Base-by-base conservation (phyloP, 2,797 vertebrate species). In the Poecilia picta region DNA sequence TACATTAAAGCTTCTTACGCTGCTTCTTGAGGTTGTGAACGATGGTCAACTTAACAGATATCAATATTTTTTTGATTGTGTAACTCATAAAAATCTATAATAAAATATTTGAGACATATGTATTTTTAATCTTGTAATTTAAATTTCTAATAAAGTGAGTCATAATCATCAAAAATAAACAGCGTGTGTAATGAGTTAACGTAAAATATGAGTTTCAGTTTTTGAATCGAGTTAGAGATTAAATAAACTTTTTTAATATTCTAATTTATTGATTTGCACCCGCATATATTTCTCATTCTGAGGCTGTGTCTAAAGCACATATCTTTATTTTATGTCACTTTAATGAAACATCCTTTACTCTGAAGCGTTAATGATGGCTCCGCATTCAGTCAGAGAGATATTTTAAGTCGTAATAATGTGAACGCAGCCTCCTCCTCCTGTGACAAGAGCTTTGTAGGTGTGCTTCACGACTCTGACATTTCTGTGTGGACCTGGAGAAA, bases 381-480 rank as follows among this genome's bases (percentile, higher is more conserved):
- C 51, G 45, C 62, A 43, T 73, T 75, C 23, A 80, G 31, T 41
- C 78, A 47, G n/a, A 70, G 39, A 77, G 15, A 57, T 77, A 78
- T 80, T 85, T 64, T 46, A 71, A 81, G 68, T 78, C 59, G 55
- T 75, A 45, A 75, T 46, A 71, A 5, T 76, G 41, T 16, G 49
- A 81, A 57, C 68, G n/a, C 64, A n/a, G 51, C 28, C 36, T 31
- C 64, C 70, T 74, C 47, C 70, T 80, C 31, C 75, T 39, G 57
- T 47, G 66, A 83, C 82, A 87, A 80, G 73, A 79, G 8, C 77
- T 33, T 41, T 49, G 43, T 45, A 72, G 70, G 55, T 49, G 77
- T 74, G 74, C 70, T 75, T 88, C 78, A 53, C 49, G 71, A 74
- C 39, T 79, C n/a, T 83, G 84, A 86, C 84, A 87, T 91, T 91